phyloP scores from a whole-genome alignment of 2,113 vertebrate species.

The Bombycilla garrulus region DNA sequence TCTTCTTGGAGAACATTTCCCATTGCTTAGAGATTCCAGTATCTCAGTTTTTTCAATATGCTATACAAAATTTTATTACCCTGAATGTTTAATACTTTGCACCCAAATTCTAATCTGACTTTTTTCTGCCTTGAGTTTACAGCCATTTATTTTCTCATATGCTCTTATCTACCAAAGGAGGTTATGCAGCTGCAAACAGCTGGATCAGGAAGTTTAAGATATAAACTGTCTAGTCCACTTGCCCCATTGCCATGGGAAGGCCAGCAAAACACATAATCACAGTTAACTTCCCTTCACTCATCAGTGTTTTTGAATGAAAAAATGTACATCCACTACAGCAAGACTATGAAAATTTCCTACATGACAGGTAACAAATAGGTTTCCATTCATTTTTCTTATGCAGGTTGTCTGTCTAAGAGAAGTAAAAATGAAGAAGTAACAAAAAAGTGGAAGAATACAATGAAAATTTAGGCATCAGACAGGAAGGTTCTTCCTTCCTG shows the following conservation, averaged over 20 bases:
- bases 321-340: not conserved
- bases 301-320: not conserved
- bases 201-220: not conserved
- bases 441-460: not conserved
- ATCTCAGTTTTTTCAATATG: not conserved
- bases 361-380: not conserved
- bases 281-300: not conserved
- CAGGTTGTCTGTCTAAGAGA: not conserved
- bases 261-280: not conserved
- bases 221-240: not conserved
- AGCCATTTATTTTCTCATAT: not conserved
- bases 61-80: not conserved
- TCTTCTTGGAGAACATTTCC: not conserved
- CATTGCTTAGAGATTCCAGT: not conserved
- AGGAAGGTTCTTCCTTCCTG: not conserved
- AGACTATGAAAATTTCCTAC: not conserved
- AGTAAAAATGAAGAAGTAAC: not conserved
- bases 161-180: not conserved
- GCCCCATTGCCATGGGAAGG: not conserved
- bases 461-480: not conserved
- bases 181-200: not conserved
- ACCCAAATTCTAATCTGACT: not conserved
- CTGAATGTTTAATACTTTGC: not conserved
- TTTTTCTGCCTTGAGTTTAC: not conserved
- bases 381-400: not conserved